Evolutionary conservation across 2,113 vertebrate genomes (phyloP).

Genomic region (Proterorhinus semilunaris): DNA sequence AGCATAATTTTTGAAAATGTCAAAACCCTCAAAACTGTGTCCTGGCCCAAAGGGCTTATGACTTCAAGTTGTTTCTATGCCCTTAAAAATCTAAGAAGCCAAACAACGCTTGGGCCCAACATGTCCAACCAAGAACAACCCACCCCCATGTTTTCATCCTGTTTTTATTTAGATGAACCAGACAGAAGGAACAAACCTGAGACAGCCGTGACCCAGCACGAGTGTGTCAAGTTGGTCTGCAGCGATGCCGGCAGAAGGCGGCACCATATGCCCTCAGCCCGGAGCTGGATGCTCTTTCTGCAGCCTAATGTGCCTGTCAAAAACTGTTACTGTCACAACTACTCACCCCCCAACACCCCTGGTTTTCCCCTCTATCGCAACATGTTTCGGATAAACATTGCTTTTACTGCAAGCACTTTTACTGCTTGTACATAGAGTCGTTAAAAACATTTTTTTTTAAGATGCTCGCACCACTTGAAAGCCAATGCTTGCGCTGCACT

Average conservation of each 20-base stretch:
- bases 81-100: conserved; percentile 51
- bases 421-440: conserved; percentile 27
- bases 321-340: conserved; percentile 87
- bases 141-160: conserved; percentile 45
- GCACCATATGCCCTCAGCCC: conserved; percentile 89
- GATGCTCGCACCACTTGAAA: conserved; percentile 14
- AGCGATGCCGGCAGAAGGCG: conserved; percentile 88
- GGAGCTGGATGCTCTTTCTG: conserved; percentile 91
- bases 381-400: conserved; percentile 75
- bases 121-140: conserved; percentile 18
- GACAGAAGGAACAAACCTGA: conserved; percentile 78
- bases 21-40: conserved; percentile 52
- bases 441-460: conserved; percentile 18
- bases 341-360: conserved; percentile 23
- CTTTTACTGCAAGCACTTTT: conserved; percentile 5
- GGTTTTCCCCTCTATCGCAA: conserved; percentile 61
- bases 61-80: conserved; percentile 49
- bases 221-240: conserved; percentile 81
- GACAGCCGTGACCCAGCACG: conserved; percentile 78
- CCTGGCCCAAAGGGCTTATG: conserved; percentile 48
- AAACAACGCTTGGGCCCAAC: conserved; percentile 25
- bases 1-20: conserved; percentile 60
- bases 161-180: conserved; percentile 73
- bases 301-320: conserved; percentile 95
- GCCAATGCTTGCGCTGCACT: no score